Base-by-base conservation (phyloP, 1,140 invertebrate genomes). In the Drosophila carrolli region DNA sequence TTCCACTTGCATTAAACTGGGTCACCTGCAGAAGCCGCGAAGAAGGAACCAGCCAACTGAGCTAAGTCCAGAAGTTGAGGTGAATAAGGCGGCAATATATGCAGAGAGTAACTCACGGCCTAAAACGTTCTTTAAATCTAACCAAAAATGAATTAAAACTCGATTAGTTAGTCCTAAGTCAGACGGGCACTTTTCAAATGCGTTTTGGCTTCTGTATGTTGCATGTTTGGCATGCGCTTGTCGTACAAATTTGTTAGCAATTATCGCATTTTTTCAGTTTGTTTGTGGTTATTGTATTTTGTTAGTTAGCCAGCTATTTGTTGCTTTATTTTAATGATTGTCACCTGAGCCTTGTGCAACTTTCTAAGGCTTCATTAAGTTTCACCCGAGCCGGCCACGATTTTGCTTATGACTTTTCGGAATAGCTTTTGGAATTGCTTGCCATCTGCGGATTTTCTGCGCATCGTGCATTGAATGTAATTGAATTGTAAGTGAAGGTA, bases 1-100 rank as follows among this genome's bases (percentile, higher is more conserved):
- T 91, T 91, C 89, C 89, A 91, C 89, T 91, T 91, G 89, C 89
- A 75, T 56, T 50, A 80, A 91, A 91, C 89, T 91, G 81, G 89
- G 89, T 91, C 89, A 91, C 11, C 50, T 53, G 67, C 76, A 74
- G 41, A 48, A 75, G 40, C 68, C 57, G 50, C 63, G 62, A 43
- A 57, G 47, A 59, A 60, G 60, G 50, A 43, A 14, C 40, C 46
- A 58, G 23, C 13, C 55, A 44, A 32, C 32, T 35, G 55, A 43
- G 44, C 32, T 7, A 58, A 53, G 46, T 73, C 43, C 19, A 61
- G 50, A 48, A 41, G 63, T 55, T 68, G 40, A 47, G 71, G 19
- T 55, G 62, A 38, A 54, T 23, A 41, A 59, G 60, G 70, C 43
- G 59, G 63, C 74, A 71, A 70, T 53, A 29, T 27, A 27, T 14